Base-by-base conservation (phyloP, 2,113 vertebrate species). In the Tachycineta bicolor region DNA sequence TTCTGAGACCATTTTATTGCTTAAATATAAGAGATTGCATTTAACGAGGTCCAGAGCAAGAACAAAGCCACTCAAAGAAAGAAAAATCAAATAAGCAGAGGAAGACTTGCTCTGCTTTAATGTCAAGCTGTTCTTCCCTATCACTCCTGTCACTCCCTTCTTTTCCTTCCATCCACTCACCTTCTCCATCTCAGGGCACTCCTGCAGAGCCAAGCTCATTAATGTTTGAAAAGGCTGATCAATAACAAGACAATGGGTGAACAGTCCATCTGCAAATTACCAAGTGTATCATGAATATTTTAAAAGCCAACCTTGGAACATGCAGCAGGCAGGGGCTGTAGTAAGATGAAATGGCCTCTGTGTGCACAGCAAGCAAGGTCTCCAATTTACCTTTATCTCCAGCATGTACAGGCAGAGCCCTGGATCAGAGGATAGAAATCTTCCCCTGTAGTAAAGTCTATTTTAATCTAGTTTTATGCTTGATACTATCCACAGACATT, bases 141-240 rank as follows among this genome's bases (percentile, higher is more conserved):
- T 52, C 60, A 69, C 26, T 78, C 78, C 73, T 83, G 68, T 74
- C 82, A 83, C 68, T 75, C 52, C 44, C 31, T 77, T 49, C 65
- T 81, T 70, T 71, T 55, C 60, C 77, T 81, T 94, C 73, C 73
- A 81, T 71, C 53, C 83, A 68, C 71, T 89, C 92, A 78, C 80
- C 76, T 90, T 41, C 80, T 86, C 70, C 70, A 84, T 96, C 58
- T 84, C 84, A 96, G 86, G 69, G 71, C 59, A 74, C 77, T 92
- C 96, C 79, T 96, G 94, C 94, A 96, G 84, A 97, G 79, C 87
- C 89, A 95, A 92, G 92, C 96, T 98, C 97, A 98, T 98, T 92
- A 98, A 98, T 97, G 90, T 98, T 98, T 98, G 95, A 98, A 96
- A 96, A 97, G 95, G 71, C 86, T 95, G 95, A 98, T 98, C 98